Base-by-base conservation (phyloP, 2,888 invertebrate species). In the Drosophila mimetica region DNA sequence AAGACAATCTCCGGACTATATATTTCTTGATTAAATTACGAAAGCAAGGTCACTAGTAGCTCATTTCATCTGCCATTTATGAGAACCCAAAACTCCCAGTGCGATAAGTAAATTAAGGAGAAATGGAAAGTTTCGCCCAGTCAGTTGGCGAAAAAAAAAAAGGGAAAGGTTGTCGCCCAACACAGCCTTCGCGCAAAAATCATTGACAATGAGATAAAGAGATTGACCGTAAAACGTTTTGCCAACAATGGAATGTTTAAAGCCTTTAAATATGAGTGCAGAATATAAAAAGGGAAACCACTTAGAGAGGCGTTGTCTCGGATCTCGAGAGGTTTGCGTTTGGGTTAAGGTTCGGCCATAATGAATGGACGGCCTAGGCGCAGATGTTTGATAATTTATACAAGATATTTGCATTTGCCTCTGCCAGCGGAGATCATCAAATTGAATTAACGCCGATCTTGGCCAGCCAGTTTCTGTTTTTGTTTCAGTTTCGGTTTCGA, bases 331-430 rank as follows among this genome's bases (percentile, higher is more conserved):
- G 44, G 69, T 73, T 34, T 74, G 74, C 66, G 74, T 70, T 34
- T 74, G 74, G 74, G 74, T 70, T 70, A 70, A 70, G 74, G 69
- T 70, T 70, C 74, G 34, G 58, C 32, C 54, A 34, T 28, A 44
- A 30, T 51, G 37, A 47, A 44, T 16, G 48, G 61, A 50, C 60
- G 63, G 61, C 72, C 72, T 72, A 69, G 67, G 64, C 51, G 34
- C 36, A 67, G 70, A 61, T 75, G 53, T 47, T 22, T 51, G 71
- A 82, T 89, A 75, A 89, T 74, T 82, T 76, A 89, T 87, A 72
- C 84, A 75, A 34, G 75, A 70, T 71, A 84, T 84, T 84, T 88
- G 88, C 89, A 84, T 84, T 87, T 82, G 59, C 39, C 5, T 39
- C 52, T 60, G 67, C 36, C 44, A 28, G 25, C 61, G 46, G 55